These are phyloP conservation scores for Ips typographus DNA, from an alignment of 1,140 invertebrate genomes.

Conservation along the genomic window DNA sequence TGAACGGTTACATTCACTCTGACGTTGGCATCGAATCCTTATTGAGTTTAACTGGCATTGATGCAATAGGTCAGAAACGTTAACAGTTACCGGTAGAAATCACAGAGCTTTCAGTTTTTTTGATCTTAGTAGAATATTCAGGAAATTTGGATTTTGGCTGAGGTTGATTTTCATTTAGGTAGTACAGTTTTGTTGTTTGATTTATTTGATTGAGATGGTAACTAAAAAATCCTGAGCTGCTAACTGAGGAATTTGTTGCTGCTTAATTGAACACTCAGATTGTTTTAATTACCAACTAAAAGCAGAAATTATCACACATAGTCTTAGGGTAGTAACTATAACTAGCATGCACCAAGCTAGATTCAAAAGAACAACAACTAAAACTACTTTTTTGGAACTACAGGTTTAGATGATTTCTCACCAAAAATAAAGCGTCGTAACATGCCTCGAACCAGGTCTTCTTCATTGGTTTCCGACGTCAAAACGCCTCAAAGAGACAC, in stretches of 20 bases:
- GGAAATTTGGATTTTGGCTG: too few relatives aligned
- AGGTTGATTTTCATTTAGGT: too few relatives aligned
- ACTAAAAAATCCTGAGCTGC: too few relatives aligned
- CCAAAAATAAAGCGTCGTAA: constrained; percentile 27
- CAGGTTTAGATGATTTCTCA: constrained; percentile 33
- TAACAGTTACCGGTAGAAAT: constrained; percentile 13
- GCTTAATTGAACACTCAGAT: too few relatives aligned
- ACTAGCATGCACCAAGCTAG: neutral
- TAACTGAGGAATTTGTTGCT: too few relatives aligned
- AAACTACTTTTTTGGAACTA: constrained; percentile 8
- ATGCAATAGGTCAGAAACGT: constrained; percentile 42
- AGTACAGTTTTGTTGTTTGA: too few relatives aligned
- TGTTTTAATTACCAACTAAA: too few relatives aligned
- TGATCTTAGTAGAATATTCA: too few relatives aligned
- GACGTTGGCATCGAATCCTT: constrained; percentile 69
- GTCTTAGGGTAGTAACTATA: too few relatives aligned
- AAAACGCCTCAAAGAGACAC: constrained; percentile 41
- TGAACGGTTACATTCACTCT: constrained; percentile 56
- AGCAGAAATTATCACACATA: too few relatives aligned
- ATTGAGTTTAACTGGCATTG: constrained; percentile 52
- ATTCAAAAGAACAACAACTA: neutral
- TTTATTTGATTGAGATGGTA: too few relatives aligned
- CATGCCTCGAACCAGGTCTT: constrained; percentile 45
- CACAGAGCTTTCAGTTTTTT: too few relatives aligned
- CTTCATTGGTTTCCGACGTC: constrained; percentile 42